A percentile compares a stretch with the other conserved stretches of the same genome.
Conservation (phyloP, 2,888 invertebrate genomes). For the Parthenolecanium corni region DNA sequence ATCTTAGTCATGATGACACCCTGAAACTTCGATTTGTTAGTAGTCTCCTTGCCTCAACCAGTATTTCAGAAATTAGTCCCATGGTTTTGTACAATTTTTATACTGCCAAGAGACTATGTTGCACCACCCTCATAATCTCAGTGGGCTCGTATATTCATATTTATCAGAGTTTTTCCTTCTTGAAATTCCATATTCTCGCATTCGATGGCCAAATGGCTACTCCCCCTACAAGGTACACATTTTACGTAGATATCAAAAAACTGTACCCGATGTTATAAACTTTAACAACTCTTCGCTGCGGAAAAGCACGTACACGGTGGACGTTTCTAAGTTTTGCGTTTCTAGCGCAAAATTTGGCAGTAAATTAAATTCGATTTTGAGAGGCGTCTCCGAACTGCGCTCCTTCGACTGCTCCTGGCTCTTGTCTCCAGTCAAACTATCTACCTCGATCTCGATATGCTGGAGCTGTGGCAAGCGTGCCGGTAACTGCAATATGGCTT, state of each 20-base stretch:
- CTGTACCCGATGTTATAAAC: neutral
- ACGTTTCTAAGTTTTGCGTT: slow-evolving; percentile 15
- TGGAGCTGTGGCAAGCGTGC: slow-evolving; percentile 6
- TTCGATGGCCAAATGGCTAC: no score
- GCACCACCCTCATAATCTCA: no score
- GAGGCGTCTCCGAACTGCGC: slow-evolving; percentile 8
- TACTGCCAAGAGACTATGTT: no score
- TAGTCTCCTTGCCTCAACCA: no score
- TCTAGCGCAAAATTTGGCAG: slow-evolving; percentile 13
- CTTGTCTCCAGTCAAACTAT: neutral
- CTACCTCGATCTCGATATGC: slow-evolving; percentile 15
- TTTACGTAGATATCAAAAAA: neutral
- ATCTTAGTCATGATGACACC: no score
- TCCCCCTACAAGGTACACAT: no score
- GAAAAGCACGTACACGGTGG: slow-evolving; percentile 12
- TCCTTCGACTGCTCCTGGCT: neutral
- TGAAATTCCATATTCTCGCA: no score
- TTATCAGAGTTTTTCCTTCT: no score
- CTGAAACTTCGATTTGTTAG: no score
- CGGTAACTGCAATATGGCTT: slow-evolving; percentile 20
- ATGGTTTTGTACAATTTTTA: no score
- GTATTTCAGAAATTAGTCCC: no score
- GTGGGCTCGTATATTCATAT: no score
- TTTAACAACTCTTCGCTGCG: slow-evolving; percentile 16
- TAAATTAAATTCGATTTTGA: slow-evolving; percentile 24